Evolutionary conservation across 2,113 vertebrate species (phyloP), one percentile per base, ranked within the genome.

Genomic region (Zosterops lateralis): DNA sequence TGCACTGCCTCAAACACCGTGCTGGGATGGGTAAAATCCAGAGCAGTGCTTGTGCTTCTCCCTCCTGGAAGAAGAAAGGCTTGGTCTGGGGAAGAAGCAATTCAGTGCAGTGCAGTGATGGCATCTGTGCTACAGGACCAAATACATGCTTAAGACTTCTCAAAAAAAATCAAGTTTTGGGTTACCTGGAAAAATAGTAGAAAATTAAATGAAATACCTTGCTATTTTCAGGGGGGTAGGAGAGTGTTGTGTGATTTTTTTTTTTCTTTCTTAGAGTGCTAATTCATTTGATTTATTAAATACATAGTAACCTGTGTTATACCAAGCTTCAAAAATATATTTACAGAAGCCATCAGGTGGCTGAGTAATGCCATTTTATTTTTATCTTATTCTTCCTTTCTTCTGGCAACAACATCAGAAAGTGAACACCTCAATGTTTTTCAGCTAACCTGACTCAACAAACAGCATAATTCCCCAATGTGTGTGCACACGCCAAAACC

Each of bases 201-300:
- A 81, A 93, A 94, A 82, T 44, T 10, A 66, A 78, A 50, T 75
- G 88, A 31, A 81, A 71, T 79, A 90, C 31, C 38, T 15, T 86
- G 67, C 75, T 72, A 51, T 62, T 36, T 25, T 28, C 0, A 0
- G 14, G 25, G 28, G 15, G 9, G 6, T 21, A 8, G 8, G 18
- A 38, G 25, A 53, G 38, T 14, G 24, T 54, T 68, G 24, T 51
- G 21, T 48, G 50, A 2, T 10, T 28, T 68, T 62, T 77, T 56
- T n/a, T 36, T 51, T 50, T 9, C n/a, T 77, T 84, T 57, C 58
- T 85, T 66, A 11, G 60, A 20, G 14, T 83, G n/a, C 36, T 89
- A 90, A 86, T 85, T 78, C 92, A 88, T 31, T 93, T 66, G 74
- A 87, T 97, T 89, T 78, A 93, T 95, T 92, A 91, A 92, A 86